Evolutionary conservation across 1,140 invertebrate species (phyloP).

Genomic region (Dendrolimus kikuchii): DNA sequence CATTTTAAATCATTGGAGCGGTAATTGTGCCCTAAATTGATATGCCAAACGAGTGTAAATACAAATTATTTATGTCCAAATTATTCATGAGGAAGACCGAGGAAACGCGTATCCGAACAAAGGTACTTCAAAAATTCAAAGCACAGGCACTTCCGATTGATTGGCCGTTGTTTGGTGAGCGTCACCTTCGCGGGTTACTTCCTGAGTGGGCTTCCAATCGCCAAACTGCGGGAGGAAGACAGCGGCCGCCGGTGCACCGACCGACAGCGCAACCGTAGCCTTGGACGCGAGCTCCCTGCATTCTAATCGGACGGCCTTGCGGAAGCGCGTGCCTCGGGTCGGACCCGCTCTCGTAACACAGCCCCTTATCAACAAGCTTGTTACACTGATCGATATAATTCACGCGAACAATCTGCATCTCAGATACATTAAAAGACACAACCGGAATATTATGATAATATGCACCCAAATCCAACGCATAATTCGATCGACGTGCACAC

Average conservation of each 20-base stretch:
- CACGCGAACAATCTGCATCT: background rate
- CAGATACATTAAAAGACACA: background rate
- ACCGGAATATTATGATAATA: background rate
- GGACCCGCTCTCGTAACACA: slow-evolving; percentile 55
- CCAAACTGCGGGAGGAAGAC: slow-evolving; percentile 53
- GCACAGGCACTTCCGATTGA: slow-evolving; percentile 57
- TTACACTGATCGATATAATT: slow-evolving; percentile 2
- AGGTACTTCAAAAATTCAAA: slow-evolving; percentile 53
- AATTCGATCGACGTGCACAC: background rate
- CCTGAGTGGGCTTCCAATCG: slow-evolving; percentile 49
- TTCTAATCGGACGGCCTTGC: slow-evolving; percentile 68
- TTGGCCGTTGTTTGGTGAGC: slow-evolving; percentile 35
- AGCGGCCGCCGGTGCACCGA: slow-evolving; percentile 47
- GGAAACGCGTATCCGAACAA: slow-evolving; percentile 47
- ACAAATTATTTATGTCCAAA: slow-evolving; percentile 20
- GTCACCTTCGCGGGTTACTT: slow-evolving; percentile 59
- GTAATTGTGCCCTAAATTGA: no score
- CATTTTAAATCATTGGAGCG: background rate
- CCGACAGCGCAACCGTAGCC: slow-evolving; percentile 55
- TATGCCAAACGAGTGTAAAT: background rate
- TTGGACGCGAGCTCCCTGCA: slow-evolving; percentile 67
- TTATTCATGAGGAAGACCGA: slow-evolving; percentile 35
- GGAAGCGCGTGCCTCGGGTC: slow-evolving; percentile 50
- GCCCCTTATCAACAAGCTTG: slow-evolving; percentile 29
- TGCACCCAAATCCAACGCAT: background rate